phyloP scores from a whole-genome alignment of 2,113 vertebrate species.

The Calypte anna region DNA sequence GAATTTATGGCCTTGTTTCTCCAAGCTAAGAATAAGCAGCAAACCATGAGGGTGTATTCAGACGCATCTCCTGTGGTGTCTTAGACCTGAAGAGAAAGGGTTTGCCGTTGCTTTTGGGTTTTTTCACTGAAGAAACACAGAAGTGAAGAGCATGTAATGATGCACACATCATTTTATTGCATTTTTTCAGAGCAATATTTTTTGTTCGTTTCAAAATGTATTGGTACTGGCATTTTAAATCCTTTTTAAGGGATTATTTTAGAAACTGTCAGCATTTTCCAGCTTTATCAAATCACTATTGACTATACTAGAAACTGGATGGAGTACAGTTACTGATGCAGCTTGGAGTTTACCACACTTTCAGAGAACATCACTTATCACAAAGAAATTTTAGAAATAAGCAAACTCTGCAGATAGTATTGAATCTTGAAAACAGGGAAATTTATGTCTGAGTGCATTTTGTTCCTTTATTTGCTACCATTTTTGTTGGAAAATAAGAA shows the following conservation, averaged over 20 bases:
- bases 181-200: not conserved
- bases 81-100: not conserved
- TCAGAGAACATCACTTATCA: not conserved
- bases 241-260: not conserved
- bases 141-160: not conserved
- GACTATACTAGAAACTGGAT: not conserved
- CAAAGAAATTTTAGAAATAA: not conserved
- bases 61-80: not conserved
- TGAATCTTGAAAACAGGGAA: not conserved
- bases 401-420: not conserved
- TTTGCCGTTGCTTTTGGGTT: not conserved
- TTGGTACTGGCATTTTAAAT: not conserved
- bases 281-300: not conserved
- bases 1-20: slow-evolving; percentile 34
- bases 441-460: rapidly evolving
- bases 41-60: slow-evolving; percentile 62
- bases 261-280: not conserved
- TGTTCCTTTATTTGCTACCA: not conserved
- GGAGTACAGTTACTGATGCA: not conserved
- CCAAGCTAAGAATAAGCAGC: slow-evolving; percentile 27
- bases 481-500: not conserved
- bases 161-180: not conserved
- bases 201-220: not conserved
- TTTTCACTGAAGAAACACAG: not conserved
- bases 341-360: not conserved